phyloP scores from a whole-genome alignment of 2,797 vertebrate species.

The Caiman crocodilus region DNA sequence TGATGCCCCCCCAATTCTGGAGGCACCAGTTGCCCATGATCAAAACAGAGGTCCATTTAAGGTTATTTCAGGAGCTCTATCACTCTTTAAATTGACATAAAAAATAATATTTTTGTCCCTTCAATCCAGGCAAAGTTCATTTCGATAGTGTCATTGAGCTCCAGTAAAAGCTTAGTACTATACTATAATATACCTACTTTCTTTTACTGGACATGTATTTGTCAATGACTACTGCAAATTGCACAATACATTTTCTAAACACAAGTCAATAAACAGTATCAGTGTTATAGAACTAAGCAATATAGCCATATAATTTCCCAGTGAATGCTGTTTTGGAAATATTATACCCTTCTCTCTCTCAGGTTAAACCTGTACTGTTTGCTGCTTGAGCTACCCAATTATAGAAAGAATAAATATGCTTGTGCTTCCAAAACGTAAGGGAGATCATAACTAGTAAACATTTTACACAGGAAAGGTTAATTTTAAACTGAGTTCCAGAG shows the following conservation, averaged over 20 bases:
- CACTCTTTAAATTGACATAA: conserved; percentile 47
- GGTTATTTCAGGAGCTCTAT: conserved; percentile 53
- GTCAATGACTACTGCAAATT: conserved; percentile 44
- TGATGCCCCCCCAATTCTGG: too few relatives aligned
- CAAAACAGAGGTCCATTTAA: conserved; percentile 34
- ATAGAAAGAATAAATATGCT: neutral
- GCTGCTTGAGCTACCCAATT: neutral
- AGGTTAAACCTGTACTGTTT: neutral
- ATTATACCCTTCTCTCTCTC: neutral
- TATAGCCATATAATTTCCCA: neutral
- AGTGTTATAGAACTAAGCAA: conserved; percentile 13
- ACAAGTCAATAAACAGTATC: conserved; percentile 51
- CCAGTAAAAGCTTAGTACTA: conserved; percentile 21
- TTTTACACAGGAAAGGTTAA: neutral
- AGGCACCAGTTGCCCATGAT: too few relatives aligned
- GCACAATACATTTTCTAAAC: neutral
- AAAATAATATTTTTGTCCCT: conserved; percentile 44
- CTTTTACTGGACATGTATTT: conserved; percentile 21
- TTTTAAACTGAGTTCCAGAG: neutral
- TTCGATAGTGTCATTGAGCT: conserved; percentile 41
- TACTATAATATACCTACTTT: neutral
- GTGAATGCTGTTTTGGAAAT: neutral
- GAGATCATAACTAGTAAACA: neutral
- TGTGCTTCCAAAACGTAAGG: neutral
- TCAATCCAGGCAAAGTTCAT: conserved; percentile 45